Evolutionary conservation across 2,797 vertebrate species (phyloP).

Genomic region (Anas georgica): DNA sequence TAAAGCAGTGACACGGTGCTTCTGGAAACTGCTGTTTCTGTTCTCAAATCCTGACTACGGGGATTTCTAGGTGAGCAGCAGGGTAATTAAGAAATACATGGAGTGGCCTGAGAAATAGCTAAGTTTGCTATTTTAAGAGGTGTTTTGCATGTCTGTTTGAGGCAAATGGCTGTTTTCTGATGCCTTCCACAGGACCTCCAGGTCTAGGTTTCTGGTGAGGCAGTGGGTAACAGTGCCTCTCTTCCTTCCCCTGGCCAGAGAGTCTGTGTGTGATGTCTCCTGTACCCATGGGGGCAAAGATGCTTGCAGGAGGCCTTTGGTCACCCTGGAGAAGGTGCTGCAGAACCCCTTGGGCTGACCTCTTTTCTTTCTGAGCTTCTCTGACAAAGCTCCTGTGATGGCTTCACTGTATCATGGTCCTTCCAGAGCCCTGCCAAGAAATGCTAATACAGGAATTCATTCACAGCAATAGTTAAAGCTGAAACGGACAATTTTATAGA

Average conservation of each 20-base stretch:
- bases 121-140: not conserved
- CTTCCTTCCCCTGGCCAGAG: not conserved
- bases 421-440: not conserved
- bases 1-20: not conserved
- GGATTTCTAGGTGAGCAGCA: not conserved
- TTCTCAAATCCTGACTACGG: not conserved
- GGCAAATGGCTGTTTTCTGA: not conserved
- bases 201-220: not conserved
- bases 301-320: not conserved
- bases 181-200: not conserved
- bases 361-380: not conserved
- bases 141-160: not conserved
- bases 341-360: not conserved
- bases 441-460: not conserved
- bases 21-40: not conserved
- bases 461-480: not conserved
- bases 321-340: not conserved
- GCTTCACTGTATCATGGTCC: not conserved
- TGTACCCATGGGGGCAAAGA: not conserved
- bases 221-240: not conserved
- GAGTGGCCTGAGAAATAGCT: not conserved
- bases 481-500: not conserved
- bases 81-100: not conserved
- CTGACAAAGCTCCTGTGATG: not conserved
- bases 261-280: not conserved